phyloP scores from a whole-genome alignment of 2,113 vertebrate genomes.

The Dolichotis patagonum region DNA sequence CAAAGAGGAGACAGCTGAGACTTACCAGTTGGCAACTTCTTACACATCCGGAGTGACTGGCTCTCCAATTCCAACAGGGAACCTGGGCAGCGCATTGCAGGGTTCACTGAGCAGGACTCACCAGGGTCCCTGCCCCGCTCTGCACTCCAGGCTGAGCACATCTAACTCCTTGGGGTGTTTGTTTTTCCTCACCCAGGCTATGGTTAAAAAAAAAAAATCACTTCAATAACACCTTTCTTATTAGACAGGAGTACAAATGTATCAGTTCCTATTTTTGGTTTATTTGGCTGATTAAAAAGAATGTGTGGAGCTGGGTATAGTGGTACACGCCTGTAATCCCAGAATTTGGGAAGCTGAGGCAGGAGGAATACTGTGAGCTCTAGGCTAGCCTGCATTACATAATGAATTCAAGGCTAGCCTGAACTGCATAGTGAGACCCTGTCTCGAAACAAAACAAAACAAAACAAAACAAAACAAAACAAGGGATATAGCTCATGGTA shows the following conservation, averaged over 20 bases:
- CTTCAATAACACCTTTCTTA: background rate
- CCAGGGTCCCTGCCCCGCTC: background rate
- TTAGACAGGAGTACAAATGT: conserved; percentile 5
- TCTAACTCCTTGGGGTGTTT: background rate
- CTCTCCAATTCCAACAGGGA: background rate
- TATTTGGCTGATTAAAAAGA: conserved; percentile 28
- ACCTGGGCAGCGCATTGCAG: background rate
- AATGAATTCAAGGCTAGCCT: background rate
- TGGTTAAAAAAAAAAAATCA: background rate
- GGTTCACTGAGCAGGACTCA: background rate
- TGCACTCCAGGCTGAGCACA: background rate
- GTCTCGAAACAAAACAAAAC: background rate
- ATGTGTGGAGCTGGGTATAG: background rate
- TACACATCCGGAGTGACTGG: background rate
- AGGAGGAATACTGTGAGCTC: background rate
- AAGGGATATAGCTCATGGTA: background rate
- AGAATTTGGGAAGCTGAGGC: background rate
- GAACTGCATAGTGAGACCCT: background rate
- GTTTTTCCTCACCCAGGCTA: background rate
- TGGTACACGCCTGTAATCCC: background rate
- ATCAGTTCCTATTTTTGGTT: background rate
- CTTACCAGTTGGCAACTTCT: background rate
- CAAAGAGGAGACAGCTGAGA: conserved; percentile 14
- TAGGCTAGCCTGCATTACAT: background rate
- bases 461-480: background rate